phyloP scores from a whole-genome alignment of 2,113 vertebrate species.

The Brachionichthys hirsutus region DNA sequence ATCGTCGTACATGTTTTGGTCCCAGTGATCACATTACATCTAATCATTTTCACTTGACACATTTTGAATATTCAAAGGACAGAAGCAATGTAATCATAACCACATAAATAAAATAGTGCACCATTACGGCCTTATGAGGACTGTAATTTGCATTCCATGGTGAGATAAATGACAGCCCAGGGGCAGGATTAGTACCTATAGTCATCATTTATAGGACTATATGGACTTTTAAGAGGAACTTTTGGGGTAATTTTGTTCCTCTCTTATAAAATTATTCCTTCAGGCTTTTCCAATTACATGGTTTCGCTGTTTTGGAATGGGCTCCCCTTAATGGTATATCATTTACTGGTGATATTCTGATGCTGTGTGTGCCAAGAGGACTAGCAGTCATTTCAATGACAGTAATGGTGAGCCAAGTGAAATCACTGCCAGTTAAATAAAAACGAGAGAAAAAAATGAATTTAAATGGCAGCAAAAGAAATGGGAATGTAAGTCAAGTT shows the following conservation, averaged over 20 bases:
- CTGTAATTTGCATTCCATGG: conserved; percentile 64
- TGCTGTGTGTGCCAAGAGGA: conserved; percentile 23
- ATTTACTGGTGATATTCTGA: conserved; percentile 50
- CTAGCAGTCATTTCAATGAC: conserved; percentile 20
- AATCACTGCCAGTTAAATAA: conserved; percentile 25
- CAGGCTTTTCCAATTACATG: conserved; percentile 51
- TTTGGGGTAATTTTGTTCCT: conserved; percentile 48
- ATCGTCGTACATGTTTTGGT: conserved; percentile 24
- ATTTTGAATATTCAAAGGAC: conserved; percentile 67
- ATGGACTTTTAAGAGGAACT: conserved; percentile 52
- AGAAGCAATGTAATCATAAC: conserved; percentile 65
- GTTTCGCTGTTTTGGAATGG: conserved; percentile 29
- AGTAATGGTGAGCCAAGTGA: neutral
- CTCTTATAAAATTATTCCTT: conserved; percentile 47
- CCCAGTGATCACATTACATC: conserved; percentile 47
- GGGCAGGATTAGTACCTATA: conserved; percentile 39
- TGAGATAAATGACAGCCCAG: conserved; percentile 49
- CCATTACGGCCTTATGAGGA: conserved; percentile 62
- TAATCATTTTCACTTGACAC: conserved; percentile 56
- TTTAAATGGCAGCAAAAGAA: conserved; percentile 9
- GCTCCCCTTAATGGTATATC: conserved; percentile 54
- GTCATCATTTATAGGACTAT: conserved; percentile 53
- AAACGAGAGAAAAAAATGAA: neutral
- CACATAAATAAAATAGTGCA: conserved; percentile 69
- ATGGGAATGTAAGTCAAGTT: neutral